phyloP scores from a whole-genome alignment of 1,140 invertebrate genomes.

The Cotesia vestalis region DNA sequence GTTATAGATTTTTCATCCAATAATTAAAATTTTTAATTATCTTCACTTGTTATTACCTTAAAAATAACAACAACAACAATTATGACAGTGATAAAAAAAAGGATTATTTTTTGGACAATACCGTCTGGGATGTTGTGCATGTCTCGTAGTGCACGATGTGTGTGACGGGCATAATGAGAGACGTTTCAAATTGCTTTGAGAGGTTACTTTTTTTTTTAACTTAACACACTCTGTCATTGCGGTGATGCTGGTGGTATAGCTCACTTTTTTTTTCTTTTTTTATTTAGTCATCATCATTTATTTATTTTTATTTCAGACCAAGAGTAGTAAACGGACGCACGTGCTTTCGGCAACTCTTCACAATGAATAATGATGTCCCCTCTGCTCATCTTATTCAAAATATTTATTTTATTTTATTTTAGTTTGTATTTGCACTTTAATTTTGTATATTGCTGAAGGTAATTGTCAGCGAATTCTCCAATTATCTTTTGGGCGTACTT shows the following conservation, averaged over 20 bases:
- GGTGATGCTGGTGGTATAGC: neutral
- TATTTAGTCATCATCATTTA: neutral
- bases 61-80: too few species aligned
- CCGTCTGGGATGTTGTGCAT: conserved; percentile 6
- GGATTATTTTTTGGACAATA: conserved; percentile 3
- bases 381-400: neutral
- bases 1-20: too few species aligned
- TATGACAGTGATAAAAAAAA: neutral
- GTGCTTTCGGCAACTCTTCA: conserved; percentile 15
- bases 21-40: too few species aligned
- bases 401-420: neutral
- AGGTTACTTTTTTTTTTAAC: too few species aligned
- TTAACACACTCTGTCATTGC: neutral
- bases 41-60: too few species aligned
- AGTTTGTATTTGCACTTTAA: too few species aligned
- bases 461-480: too few species aligned
- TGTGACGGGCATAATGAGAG: conserved; percentile 20
- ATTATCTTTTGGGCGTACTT: too few species aligned
- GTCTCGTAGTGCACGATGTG: neutral
- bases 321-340: conserved; percentile 19
- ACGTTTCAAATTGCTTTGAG: conserved; percentile 1
- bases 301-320: too few species aligned
- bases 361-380: conserved; percentile 16
- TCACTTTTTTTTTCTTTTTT: neutral
- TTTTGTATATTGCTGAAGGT: too few species aligned